Evolutionary conservation across 2,797 vertebrate genomes (phyloP).

Genomic region (Trichosurus vulpecula): DNA sequence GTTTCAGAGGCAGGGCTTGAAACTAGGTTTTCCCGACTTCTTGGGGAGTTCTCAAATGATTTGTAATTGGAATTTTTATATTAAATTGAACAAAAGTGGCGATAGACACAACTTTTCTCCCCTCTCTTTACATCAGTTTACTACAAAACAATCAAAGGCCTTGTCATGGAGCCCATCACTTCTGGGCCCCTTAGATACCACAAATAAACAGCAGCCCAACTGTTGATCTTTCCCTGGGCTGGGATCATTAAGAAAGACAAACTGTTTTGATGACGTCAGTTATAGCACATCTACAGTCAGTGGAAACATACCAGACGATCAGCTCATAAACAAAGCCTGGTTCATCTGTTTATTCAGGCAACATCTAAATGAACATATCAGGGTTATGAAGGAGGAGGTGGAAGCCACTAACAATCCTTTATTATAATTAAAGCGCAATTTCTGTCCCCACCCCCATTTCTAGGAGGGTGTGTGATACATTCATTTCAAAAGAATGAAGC

Average conservation of each 20-base stretch:
- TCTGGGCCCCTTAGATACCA: background rate
- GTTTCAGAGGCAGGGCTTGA: background rate
- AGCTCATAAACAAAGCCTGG: constrained; percentile 21
- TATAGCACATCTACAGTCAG: background rate
- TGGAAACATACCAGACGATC: constrained; percentile 17
- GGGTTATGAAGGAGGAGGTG: background rate
- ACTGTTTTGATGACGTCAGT: constrained; percentile 6
- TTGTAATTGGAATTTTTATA: background rate
- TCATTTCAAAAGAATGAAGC: background rate
- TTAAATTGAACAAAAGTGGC: background rate
- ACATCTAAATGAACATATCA: constrained; percentile 17
- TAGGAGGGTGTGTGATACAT: background rate
- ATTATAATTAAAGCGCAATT: background rate
- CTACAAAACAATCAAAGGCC: background rate
- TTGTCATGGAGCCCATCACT: background rate
- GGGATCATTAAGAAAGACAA: constrained; percentile 2
- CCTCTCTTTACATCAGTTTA: background rate
- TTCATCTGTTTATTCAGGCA: background rate
- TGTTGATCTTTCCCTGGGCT: background rate
- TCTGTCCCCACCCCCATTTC: background rate
- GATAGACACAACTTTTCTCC: background rate
- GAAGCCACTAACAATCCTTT: background rate
- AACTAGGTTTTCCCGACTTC: background rate
- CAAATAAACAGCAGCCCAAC: background rate
- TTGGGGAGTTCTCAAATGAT: background rate